Evolutionary conservation across 1,140 invertebrate genomes (phyloP).

Genomic region (Mizuhopecten yessoensis): DNA sequence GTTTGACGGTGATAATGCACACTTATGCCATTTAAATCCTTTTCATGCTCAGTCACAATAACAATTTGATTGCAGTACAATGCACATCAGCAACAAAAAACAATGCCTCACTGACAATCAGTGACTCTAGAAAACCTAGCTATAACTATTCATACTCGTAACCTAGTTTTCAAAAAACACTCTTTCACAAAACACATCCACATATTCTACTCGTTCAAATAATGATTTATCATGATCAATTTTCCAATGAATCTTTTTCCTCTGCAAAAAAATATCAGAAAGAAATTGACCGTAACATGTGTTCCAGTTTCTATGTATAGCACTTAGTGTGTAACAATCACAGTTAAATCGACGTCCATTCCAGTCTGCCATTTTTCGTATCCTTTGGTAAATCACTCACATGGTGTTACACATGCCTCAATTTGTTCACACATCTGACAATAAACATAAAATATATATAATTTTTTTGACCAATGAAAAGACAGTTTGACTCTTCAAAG

Average conservation of each 20-base stretch:
- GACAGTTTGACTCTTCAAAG: not conserved
- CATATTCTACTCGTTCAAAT: not conserved
- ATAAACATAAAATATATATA: not conserved
- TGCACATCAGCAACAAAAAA: not conserved
- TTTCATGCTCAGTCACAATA: not conserved
- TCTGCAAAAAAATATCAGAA: not conserved
- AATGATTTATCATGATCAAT: not conserved
- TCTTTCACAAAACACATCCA: not conserved
- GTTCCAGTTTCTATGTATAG: not conserved
- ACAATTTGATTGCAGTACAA: constrained; percentile 39
- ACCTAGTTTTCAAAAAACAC: not conserved
- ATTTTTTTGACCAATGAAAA: not conserved
- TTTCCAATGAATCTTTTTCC: not conserved
- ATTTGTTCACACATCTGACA: not conserved
- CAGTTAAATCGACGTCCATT: not conserved
- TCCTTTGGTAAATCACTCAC: not conserved
- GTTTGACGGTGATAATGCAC: not conserved
- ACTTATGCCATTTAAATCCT: constrained; percentile 7
- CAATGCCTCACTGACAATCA: not conserved
- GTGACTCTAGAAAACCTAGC: not conserved
- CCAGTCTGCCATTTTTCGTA: not conserved
- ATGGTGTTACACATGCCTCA: not conserved
- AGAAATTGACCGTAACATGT: not conserved
- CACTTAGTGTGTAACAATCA: constrained; percentile 3
- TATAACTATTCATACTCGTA: not conserved